Percentiles rank a stretch among this genome's conserved stretches.
Evolutionary conservation across 1,140 invertebrate genomes (phyloP).

Genomic region (Bombus haemorrhoidalis): DNA sequence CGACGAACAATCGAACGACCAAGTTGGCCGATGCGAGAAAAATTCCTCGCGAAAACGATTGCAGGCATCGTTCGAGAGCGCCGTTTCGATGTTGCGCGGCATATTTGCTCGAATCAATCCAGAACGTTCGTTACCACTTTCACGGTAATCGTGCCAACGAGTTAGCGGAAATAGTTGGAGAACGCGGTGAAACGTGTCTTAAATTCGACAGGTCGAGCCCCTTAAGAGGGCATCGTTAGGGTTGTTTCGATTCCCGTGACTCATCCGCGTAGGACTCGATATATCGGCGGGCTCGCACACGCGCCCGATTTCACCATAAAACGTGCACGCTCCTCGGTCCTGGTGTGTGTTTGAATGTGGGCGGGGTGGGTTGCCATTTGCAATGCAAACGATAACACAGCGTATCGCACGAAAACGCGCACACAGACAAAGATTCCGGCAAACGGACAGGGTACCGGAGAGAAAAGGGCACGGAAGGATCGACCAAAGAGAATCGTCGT

Average conservation of each 20-base stretch:
- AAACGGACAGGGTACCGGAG: slow-evolving; percentile 31
- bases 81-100: too few species aligned
- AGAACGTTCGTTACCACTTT: neutral
- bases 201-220: slow-evolving; percentile 45
- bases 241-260: slow-evolving; percentile 64
- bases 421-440: slow-evolving; percentile 43
- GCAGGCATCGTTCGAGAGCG: too few species aligned
- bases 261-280: slow-evolving; percentile 63
- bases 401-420: slow-evolving; percentile 71
- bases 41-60: neutral
- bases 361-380: slow-evolving; percentile 73
- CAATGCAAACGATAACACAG: slow-evolving; percentile 75
- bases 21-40: neutral
- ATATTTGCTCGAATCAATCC: too few species aligned
- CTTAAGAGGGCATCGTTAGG: slow-evolving; percentile 61
- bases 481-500: slow-evolving; percentile 46
- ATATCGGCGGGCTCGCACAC: slow-evolving; percentile 60
- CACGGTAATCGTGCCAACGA: too few species aligned
- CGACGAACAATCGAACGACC: neutral
- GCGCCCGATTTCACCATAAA: slow-evolving; percentile 67
- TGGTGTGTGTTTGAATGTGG: slow-evolving; percentile 67
- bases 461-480: slow-evolving; percentile 39
- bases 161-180: slow-evolving; percentile 16
- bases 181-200: slow-evolving; percentile 28
- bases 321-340: slow-evolving; percentile 58